phyloP scores from a whole-genome alignment of 2,888 invertebrate species.

The Synergus laeviventris region DNA sequence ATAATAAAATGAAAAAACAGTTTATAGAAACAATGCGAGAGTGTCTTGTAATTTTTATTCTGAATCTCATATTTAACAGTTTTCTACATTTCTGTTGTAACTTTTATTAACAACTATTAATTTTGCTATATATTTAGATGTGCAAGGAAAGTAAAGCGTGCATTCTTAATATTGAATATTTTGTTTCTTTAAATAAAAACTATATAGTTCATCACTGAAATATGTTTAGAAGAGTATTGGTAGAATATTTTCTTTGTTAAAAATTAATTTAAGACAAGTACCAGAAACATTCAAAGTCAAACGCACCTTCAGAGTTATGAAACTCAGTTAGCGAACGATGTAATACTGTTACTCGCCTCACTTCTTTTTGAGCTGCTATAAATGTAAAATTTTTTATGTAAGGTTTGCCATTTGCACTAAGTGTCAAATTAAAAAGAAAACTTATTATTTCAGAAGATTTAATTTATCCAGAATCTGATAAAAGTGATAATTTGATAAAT shows the following conservation, averaged over 20 bases:
- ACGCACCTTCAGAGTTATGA: conserved; percentile 68
- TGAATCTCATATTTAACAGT: too few species aligned
- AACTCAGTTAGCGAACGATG: conserved; percentile 66
- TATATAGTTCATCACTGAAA: neutral
- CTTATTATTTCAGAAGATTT: neutral
- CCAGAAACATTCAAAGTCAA: neutral
- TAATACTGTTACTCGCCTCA: conserved; percentile 68
- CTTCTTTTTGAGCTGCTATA: conserved; percentile 64
- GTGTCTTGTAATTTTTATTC: too few species aligned
- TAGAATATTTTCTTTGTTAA: neutral
- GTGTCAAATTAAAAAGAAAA: neutral
- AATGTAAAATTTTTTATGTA: conserved; percentile 20
- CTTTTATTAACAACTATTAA: neutral
- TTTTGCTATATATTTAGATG: neutral
- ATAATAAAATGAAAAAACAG: neutral
- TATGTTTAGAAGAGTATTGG: neutral
- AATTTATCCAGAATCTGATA: neutral
- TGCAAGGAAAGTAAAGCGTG: conserved; percentile 8
- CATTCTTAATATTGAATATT: neutral
- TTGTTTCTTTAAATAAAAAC: neutral
- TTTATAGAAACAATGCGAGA: too few species aligned
- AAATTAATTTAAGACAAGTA: neutral
- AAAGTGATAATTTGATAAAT: neutral
- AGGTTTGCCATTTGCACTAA: conserved; percentile 17
- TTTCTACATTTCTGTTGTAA: too few species aligned